Evolutionary conservation across 2,113 vertebrate genomes (phyloP).

Genomic region (Natator depressus): DNA sequence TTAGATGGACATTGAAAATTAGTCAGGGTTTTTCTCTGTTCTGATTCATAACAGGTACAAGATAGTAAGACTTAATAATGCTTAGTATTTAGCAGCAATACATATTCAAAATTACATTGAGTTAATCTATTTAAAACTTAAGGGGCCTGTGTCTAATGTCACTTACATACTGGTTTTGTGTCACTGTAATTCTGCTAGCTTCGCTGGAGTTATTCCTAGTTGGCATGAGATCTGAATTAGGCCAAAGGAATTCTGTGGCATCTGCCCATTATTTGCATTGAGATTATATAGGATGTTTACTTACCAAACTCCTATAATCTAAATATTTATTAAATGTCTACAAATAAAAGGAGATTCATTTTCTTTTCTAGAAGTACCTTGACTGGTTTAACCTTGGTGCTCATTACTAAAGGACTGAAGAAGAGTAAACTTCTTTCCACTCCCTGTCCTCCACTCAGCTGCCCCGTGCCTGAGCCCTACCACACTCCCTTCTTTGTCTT

Average conservation of each 20-base stretch:
- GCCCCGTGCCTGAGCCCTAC: background rate
- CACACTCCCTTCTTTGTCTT: background rate
- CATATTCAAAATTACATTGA: background rate
- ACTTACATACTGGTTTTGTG: background rate
- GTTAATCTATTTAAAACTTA: background rate
- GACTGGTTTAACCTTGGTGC: background rate
- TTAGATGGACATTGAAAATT: background rate
- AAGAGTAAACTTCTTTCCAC: background rate
- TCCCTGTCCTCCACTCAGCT: background rate
- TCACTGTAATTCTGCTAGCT: background rate
- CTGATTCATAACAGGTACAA: background rate
- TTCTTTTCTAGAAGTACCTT: background rate
- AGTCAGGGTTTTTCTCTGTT: background rate
- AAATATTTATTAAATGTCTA: background rate
- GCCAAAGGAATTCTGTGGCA: background rate
- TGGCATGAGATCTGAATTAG: background rate
- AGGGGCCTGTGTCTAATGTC: background rate
- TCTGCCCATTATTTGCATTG: background rate
- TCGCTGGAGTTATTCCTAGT: background rate
- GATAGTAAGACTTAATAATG: background rate
- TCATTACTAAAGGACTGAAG: rapidly evolving
- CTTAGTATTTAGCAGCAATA: background rate
- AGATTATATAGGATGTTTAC: background rate
- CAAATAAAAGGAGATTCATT: background rate
- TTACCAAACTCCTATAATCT: background rate